These are phyloP conservation scores for Sebastes itinus DNA, from an alignment of 2,797 vertebrate species.

Conservation along the genomic window DNA sequence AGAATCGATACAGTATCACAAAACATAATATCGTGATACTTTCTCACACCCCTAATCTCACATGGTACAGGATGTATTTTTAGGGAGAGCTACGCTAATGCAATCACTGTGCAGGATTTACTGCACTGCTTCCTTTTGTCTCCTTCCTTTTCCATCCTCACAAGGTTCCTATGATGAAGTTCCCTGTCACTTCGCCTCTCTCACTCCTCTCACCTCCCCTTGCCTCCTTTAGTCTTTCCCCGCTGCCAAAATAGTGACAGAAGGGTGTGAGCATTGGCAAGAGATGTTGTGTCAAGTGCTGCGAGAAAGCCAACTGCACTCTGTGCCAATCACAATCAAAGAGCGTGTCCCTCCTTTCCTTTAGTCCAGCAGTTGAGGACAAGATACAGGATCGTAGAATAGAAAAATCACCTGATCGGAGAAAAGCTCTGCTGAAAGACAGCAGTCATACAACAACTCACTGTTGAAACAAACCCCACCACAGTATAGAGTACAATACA, in stretches of 20 bases:
- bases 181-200: conserved; percentile 43
- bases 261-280: conserved; percentile 57
- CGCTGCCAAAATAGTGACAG: conserved; percentile 63
- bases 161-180: conserved; percentile 60
- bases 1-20: too few species aligned
- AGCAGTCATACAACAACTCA: background rate
- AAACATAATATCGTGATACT: too few species aligned
- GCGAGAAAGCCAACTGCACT: conserved; percentile 48
- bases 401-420: conserved; percentile 19
- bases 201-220: conserved; percentile 17
- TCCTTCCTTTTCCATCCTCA: conserved; percentile 31
- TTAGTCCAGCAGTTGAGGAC: conserved; percentile 18
- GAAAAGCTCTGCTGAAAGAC: conserved; percentile 4
- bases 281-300: conserved; percentile 63
- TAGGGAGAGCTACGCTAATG: background rate
- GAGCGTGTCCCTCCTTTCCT: background rate
- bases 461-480: background rate
- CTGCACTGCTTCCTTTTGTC: conserved; percentile 16
- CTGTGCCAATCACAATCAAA: conserved; percentile 60
- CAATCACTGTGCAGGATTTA: conserved; percentile 12
- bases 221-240: conserved; percentile 33
- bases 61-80: background rate
- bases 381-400: background rate
- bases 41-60: too few species aligned
- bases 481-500: background rate